phyloP scores from a whole-genome alignment of 2,888 invertebrate genomes.

The Drosophila anceps region DNA sequence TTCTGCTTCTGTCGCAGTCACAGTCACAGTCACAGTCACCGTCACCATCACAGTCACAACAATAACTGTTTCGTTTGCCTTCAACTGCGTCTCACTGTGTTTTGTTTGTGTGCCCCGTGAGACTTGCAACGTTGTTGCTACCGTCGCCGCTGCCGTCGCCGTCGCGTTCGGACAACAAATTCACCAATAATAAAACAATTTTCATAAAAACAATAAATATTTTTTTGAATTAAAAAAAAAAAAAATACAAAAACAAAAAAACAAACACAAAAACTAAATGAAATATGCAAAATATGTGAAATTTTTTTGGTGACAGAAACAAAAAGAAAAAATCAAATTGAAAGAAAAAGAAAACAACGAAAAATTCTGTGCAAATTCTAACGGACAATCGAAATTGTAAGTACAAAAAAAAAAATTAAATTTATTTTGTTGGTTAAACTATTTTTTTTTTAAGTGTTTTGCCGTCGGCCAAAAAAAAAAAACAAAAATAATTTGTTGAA shows the following conservation, averaged over 20 bases:
- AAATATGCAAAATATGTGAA: constrained; percentile 39
- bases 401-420: constrained; percentile 16
- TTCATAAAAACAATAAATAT: constrained; percentile 6
- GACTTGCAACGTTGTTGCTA: constrained; percentile 14
- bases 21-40: constrained; percentile 34
- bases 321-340: constrained; percentile 19
- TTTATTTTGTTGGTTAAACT: neutral
- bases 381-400: constrained; percentile 37
- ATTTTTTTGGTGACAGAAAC: constrained; percentile 53
- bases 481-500: neutral
- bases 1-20: constrained; percentile 50
- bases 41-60: constrained; percentile 31
- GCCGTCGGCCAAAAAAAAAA: constrained; percentile 32
- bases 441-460: neutral
- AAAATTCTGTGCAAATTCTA: constrained; percentile 4
- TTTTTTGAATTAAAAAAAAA: constrained; percentile 2
- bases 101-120: constrained; percentile 27
- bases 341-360: constrained; percentile 15
- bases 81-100: constrained; percentile 14
- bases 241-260: constrained; percentile 18
- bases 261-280: constrained; percentile 17
- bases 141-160: constrained; percentile 27
- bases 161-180: constrained; percentile 30
- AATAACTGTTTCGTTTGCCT: constrained; percentile 27
- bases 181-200: neutral